A percentile compares a stretch with the other conserved stretches of the same genome.
Conservation (phyloP, 1,140 invertebrate genomes). For the Gryllus bimaculatus region DNA sequence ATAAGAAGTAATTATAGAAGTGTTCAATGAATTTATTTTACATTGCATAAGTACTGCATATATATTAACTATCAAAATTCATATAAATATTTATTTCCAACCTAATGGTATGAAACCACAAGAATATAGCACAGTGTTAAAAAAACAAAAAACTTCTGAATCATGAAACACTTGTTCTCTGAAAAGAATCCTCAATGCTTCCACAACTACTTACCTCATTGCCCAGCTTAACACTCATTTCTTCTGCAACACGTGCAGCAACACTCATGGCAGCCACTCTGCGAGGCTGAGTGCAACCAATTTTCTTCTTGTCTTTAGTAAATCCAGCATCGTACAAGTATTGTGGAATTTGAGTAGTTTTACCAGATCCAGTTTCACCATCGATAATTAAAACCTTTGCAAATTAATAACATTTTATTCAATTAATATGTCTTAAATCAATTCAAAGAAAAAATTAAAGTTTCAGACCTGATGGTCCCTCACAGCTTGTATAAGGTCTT, state of each 20-base stretch:
- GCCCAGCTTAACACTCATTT: conserved; percentile 60
- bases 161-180: too few relatives aligned
- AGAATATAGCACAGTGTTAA: too few relatives aligned
- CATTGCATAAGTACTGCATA: too few relatives aligned
- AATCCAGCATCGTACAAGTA: conserved; percentile 90
- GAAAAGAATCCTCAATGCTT: background rate
- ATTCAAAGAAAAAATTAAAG: background rate
- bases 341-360: conserved; percentile 98
- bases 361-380: conserved; percentile 96
- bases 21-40: too few relatives aligned
- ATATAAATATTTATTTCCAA: too few relatives aligned
- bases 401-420: background rate
- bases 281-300: conserved; percentile 53
- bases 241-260: conserved; percentile 60
- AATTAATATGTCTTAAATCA: background rate
- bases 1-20: too few relatives aligned
- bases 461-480: conserved; percentile 66
- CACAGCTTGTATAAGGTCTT: conserved; percentile 82
- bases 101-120: too few relatives aligned
- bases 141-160: too few relatives aligned
- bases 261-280: conserved; percentile 75
- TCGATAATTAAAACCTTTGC: conserved; percentile 81
- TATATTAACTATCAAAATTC: too few relatives aligned
- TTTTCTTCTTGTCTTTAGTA: conserved; percentile 68
- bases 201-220: conserved; percentile 41